Conservation (phyloP, 2,113 vertebrate genomes). For the Corythornis vintsioides region DNA sequence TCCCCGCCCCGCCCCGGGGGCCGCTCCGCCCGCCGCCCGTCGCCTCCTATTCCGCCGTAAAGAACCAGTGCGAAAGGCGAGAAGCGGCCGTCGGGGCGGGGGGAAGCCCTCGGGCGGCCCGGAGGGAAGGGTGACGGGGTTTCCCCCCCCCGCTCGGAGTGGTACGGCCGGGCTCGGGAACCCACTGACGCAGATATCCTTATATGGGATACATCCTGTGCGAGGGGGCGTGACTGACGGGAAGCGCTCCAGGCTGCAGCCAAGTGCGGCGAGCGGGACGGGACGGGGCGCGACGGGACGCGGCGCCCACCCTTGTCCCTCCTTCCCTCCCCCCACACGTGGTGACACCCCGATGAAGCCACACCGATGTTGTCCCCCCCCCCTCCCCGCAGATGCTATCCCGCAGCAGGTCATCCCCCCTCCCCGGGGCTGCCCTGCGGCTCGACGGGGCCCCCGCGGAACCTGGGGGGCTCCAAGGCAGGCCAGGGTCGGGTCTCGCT, state of each 20-base stretch:
- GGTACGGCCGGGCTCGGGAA: constrained; percentile 70
- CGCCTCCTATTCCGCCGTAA: not conserved
- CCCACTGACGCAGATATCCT: constrained; percentile 86
- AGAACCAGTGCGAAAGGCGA: fast-evolving
- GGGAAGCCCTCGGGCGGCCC: not conserved
- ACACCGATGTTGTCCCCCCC: not conserved
- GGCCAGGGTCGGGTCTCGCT: too few relatives aligned
- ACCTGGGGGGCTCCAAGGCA: not conserved
- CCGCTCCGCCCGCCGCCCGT: not conserved
- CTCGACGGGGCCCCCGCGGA: not conserved
- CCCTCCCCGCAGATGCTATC: not conserved
- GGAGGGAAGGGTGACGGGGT: too few relatives aligned
- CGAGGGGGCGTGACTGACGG: constrained; percentile 74
- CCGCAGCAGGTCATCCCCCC: not conserved
- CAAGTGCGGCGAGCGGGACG: constrained; percentile 68
- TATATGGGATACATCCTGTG: constrained; percentile 84
- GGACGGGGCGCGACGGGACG: not conserved
- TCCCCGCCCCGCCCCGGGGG: not conserved
- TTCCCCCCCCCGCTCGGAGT: not conserved
- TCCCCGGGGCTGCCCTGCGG: not conserved
- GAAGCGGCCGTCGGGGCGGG: too few relatives aligned
- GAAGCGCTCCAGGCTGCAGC: constrained; percentile 77
- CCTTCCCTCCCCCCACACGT: not conserved
- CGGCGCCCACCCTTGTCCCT: not conserved
- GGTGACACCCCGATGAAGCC: not conserved